phyloP scores from a whole-genome alignment of 2,888 invertebrate species.

The Drosophila nr. medialis region DNA sequence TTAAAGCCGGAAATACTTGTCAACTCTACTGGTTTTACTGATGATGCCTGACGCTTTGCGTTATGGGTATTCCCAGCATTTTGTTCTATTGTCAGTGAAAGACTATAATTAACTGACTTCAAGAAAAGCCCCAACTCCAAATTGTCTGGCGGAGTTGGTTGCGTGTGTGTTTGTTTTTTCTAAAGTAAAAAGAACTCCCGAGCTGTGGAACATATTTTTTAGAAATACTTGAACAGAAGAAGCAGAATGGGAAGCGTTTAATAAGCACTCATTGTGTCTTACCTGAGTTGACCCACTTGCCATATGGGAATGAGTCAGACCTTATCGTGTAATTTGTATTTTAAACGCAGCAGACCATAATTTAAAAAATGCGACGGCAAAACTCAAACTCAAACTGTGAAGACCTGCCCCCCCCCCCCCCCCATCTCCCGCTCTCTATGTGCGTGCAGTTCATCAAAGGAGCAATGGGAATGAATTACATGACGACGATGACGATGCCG shows the following conservation, averaged over 20 bases:
- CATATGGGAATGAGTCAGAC: constrained; percentile 49
- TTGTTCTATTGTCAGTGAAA: constrained; percentile 4
- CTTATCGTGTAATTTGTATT: constrained; percentile 68
- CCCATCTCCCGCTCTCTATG: not conserved
- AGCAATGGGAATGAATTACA: constrained; percentile 56
- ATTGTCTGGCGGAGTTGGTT: constrained; percentile 26
- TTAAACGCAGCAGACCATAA: constrained; percentile 72
- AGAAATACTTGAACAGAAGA: constrained; percentile 30
- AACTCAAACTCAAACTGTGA: constrained; percentile 22
- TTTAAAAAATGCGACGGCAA: constrained; percentile 52
- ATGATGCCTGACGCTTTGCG: not conserved
- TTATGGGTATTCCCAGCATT: constrained; percentile 10
- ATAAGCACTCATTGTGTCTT: constrained; percentile 70
- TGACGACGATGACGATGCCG: constrained; percentile 11
- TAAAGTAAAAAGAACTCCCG: not conserved
- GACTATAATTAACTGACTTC: constrained; percentile 44
- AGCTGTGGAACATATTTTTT: constrained; percentile 19
- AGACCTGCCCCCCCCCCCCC: constrained; percentile 11
- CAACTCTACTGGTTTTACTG: constrained; percentile 12
- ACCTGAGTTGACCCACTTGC: constrained; percentile 72
- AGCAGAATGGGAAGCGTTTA: constrained; percentile 53
- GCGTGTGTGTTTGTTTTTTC: constrained; percentile 26
- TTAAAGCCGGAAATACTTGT: constrained; percentile 44
- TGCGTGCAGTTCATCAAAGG: constrained; percentile 72
- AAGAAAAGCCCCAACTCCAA: constrained; percentile 1